phyloP scores from a whole-genome alignment of 2,888 invertebrate genomes.

The Hirudinaria manillensis region DNA sequence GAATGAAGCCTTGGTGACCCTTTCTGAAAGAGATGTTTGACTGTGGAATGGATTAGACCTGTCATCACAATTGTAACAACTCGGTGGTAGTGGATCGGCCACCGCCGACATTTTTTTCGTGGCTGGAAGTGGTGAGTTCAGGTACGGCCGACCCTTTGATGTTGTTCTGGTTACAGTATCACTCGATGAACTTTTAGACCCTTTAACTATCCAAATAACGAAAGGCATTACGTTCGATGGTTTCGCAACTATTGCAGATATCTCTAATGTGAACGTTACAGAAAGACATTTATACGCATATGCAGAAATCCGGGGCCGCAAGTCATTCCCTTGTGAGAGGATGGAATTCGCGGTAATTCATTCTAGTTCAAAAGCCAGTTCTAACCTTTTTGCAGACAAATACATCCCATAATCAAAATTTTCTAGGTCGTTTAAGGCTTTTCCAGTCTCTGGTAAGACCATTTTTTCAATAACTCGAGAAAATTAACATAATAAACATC shows the following conservation, averaged over 20 bases:
- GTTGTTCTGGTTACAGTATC: background rate
- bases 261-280: too few species aligned
- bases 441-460: background rate
- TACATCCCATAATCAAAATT: slow-evolving; percentile 12
- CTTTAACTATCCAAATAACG: background rate
- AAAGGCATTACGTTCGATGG: too few species aligned
- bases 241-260: too few species aligned
- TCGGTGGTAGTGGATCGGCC: slow-evolving; percentile 3
- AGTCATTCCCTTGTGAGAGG: too few species aligned
- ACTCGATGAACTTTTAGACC: slow-evolving; percentile 11
- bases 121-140: background rate
- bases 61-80: slow-evolving; percentile 11
- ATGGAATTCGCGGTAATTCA: too few species aligned
- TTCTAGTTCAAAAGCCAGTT: too few species aligned
- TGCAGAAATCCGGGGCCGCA: too few species aligned
- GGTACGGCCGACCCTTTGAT: slow-evolving; percentile 8
- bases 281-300: too few species aligned
- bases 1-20: slow-evolving; percentile 1
- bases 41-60: background rate
- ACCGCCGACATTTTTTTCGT: slow-evolving; percentile 7
- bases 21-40: background rate
- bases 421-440: background rate
- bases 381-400: slow-evolving; percentile 9
- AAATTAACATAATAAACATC: slow-evolving; percentile 16
- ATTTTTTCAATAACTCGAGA: slow-evolving; percentile 8